Base-by-base conservation (phyloP, 2,888 invertebrate species). In the Eristalis intricaria region DNA sequence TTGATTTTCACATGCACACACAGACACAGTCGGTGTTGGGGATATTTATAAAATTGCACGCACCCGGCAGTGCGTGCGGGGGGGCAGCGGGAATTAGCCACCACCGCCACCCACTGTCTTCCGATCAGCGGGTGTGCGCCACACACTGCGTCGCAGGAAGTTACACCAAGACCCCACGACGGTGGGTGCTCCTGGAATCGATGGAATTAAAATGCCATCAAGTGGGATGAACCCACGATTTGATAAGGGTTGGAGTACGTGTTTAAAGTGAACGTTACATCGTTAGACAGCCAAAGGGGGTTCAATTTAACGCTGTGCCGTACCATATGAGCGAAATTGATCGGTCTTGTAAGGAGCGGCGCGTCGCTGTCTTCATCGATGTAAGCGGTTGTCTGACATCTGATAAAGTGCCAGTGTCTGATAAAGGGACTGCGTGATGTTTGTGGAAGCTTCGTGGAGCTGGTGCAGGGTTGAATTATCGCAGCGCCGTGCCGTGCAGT, bases 21-120 rank as follows among this genome's bases (percentile, higher is more conserved):
- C 58, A 58, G 11, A 1, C 23, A 23, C 29, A 0, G 26, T 58
- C 26, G 58, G 8, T 58, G 68, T 38, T 50, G 50, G 50, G 43
- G 66, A 43, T 77, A 77, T 77, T 77, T 69, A 68, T 77, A 77
- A 68, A 77, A 77, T 68, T 50, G 76, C 76, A 69, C 76, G 61
- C 76, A 50, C 50, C 76, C 32, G 61, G 22, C 43, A 61, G n/a
- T 68, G 60, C 32, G 68, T 60, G 66, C 29, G 29, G 11, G 11
- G 60, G 66, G 26, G 26, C 1, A 3, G 8, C 10, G 76, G 43
- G 32, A 43, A 60, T 61, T 76, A 29, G 35, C 58, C 38, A 13
- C 58, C 38, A 13, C 35, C 43, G 40, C 68, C 29, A 61, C 58
- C 75, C 43, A 38, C 75, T 58, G 15, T 43, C 26, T 32, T 1